phyloP scores from a whole-genome alignment of 2,888 invertebrate genomes.

The Seira sanloemensis region DNA sequence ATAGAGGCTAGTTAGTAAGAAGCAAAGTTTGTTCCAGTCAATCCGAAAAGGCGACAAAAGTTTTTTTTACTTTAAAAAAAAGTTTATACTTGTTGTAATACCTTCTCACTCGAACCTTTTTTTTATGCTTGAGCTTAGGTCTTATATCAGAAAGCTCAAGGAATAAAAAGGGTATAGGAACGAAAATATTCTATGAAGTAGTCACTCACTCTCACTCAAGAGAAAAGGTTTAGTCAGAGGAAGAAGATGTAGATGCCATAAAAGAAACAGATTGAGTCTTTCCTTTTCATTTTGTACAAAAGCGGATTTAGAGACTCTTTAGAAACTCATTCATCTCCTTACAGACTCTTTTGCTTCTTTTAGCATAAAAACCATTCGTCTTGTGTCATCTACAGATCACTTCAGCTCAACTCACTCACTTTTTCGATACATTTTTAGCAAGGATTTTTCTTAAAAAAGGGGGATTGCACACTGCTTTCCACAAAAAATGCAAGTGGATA shows the following conservation, averaged over 20 bases:
- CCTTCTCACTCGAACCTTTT: not conserved
- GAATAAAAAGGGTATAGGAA: constrained; percentile 17
- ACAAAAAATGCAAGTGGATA: not conserved
- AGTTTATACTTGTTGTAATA: constrained; percentile 5
- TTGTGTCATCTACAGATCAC: constrained; percentile 70
- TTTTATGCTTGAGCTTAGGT: not conserved
- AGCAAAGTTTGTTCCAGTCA: constrained; percentile 55
- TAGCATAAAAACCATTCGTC: constrained; percentile 69
- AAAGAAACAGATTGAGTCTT: constrained; percentile 66
- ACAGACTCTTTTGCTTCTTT: constrained; percentile 61
- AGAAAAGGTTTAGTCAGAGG: not conserved
- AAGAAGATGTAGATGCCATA: constrained; percentile 53
- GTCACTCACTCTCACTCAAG: not conserved
- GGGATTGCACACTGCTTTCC: no score
- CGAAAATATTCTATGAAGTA: not conserved
- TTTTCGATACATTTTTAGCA: no score
- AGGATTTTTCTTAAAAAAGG: no score
- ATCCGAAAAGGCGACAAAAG: constrained; percentile 64
- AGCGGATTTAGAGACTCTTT: constrained; percentile 65
- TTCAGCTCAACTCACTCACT: no score
- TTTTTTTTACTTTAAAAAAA: constrained; percentile 34
- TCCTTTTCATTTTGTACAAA: constrained; percentile 64
- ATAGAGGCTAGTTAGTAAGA: not conserved
- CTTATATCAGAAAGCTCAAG: constrained; percentile 51
- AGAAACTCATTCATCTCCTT: constrained; percentile 64